Evolutionary conservation across 2,113 vertebrate genomes (phyloP).

Genomic region (Ancistrus triradiatus): DNA sequence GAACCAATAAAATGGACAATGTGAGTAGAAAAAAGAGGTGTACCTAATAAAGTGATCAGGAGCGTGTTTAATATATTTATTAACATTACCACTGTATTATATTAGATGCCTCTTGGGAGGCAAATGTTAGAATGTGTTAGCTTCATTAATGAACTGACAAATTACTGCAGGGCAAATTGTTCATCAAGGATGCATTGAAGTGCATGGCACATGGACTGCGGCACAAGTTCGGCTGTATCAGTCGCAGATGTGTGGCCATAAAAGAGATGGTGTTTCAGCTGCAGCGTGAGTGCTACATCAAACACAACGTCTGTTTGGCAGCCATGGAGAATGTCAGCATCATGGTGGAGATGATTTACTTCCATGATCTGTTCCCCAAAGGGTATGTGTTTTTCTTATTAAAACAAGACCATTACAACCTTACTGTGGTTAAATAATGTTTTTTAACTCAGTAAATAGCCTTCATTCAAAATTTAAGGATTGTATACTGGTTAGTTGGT

Average conservation of each 20-base stretch:
- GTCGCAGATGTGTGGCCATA: slow-evolving; percentile 87
- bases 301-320: slow-evolving; percentile 84
- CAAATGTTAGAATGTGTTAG: neutral
- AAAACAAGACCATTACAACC: neutral
- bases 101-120: no score
- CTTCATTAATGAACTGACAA: slow-evolving; percentile 1
- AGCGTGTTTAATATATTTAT: no score
- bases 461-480: no score
- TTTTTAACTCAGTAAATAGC: no score
- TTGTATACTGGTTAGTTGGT: no score
- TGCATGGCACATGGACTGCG: slow-evolving; percentile 90
- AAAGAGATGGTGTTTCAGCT: slow-evolving; percentile 89
- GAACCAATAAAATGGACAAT: no score
- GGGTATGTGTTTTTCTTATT: slow-evolving; percentile 73
- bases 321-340: slow-evolving; percentile 83
- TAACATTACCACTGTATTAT: no score
- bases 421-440: no score
- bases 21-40: no score
- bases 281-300: slow-evolving; percentile 90
- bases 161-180: slow-evolving; percentile 83
- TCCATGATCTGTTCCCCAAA: slow-evolving; percentile 87
- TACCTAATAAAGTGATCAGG: no score
- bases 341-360: slow-evolving; percentile 91
- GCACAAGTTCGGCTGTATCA: slow-evolving; percentile 90
- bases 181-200: slow-evolving; percentile 88